phyloP scores from a whole-genome alignment of 2,888 invertebrate genomes.

The Homarus gammarus region DNA sequence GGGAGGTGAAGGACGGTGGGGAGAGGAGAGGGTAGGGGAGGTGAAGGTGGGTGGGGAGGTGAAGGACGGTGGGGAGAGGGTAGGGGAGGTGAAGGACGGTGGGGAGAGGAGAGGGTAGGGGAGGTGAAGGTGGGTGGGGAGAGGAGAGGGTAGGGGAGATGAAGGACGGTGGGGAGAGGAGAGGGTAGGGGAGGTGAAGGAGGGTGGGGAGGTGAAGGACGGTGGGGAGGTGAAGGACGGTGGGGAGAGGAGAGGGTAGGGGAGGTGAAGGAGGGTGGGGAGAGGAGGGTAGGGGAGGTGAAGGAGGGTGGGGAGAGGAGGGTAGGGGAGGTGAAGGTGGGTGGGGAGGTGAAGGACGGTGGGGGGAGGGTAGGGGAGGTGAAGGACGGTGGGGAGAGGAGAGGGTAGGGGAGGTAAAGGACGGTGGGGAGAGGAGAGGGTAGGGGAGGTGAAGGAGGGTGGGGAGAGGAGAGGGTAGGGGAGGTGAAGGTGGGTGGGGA shows the following conservation, averaged over 20 bases:
- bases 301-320: too few relatives aligned
- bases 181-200: too few relatives aligned
- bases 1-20: background rate
- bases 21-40: background rate
- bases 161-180: background rate
- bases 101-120: too few relatives aligned
- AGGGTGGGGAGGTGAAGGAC: too few relatives aligned
- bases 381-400: background rate
- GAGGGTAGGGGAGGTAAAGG: too few relatives aligned
- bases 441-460: background rate
- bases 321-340: background rate
- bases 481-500: background rate
- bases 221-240: background rate
- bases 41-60: background rate
- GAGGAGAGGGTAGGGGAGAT: background rate
- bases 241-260: background rate
- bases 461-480: background rate
- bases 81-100: too few relatives aligned
- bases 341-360: background rate
- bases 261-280: background rate
- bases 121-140: background rate
- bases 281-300: too few relatives aligned
- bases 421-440: too few relatives aligned
- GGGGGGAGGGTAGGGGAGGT: background rate
- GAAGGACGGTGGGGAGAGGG: too few relatives aligned